Conservation (phyloP, 2,113 vertebrate species). For the Chauna torquata region DNA sequence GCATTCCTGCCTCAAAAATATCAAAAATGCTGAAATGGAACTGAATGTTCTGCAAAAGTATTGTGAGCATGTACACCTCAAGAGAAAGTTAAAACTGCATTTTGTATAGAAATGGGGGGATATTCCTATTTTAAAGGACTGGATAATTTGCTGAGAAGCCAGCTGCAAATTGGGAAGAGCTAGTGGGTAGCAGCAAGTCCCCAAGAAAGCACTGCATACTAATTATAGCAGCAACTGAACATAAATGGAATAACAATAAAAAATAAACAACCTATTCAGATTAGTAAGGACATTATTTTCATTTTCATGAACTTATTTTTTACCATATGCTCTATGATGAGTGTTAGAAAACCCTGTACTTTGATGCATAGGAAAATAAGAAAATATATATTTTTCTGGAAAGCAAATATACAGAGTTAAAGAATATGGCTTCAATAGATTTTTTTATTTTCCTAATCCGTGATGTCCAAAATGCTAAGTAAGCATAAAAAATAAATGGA, state of each 20-base stretch:
- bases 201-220: background rate
- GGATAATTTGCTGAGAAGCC: background rate
- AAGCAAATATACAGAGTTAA: background rate
- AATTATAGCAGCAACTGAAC: background rate
- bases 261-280: accelerated
- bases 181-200: background rate
- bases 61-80: background rate
- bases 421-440: background rate
- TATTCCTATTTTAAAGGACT: background rate
- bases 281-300: background rate
- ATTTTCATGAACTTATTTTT: background rate
- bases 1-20: constrained; percentile 22
- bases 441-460: too few relatives aligned
- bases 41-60: background rate
- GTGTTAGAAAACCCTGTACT: background rate
- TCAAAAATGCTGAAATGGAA: constrained; percentile 12
- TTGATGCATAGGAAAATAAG: background rate
- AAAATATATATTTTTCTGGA: background rate
- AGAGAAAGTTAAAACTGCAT: background rate
- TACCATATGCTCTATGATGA: background rate
- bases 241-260: background rate
- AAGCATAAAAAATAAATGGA: background rate
- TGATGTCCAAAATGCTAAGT: background rate
- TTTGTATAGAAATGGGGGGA: background rate
- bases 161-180: background rate